Base-by-base conservation (phyloP, 2,797 vertebrate species). In the Dendrocincla fuliginosa region DNA sequence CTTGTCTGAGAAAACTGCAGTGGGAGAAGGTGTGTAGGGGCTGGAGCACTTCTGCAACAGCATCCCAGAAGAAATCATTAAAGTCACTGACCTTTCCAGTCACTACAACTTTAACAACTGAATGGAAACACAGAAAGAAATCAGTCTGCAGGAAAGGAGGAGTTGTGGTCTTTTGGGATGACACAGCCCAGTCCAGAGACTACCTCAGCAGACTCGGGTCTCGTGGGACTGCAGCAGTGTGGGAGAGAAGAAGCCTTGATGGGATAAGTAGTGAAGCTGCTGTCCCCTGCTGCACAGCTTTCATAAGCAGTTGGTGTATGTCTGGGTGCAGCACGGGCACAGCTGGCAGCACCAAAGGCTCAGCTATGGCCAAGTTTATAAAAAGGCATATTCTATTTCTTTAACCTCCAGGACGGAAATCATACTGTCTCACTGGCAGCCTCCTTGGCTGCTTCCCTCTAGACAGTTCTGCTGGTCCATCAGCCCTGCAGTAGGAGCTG, bases 201-300 rank as follows among this genome's bases (percentile, higher is more conserved):
- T 76, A 30, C 41, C 68, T 49, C 46, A 79, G 59, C 50, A 73
- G 6, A 9, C 6, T 24, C 0, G 22, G 33, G 13, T 7, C 24
- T 30, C 3, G 1, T 1, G 20, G n/a, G 22, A 16, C 63, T 2
- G 1, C 33, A 60, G 49, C 30, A 56, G 13, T 0, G 3, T 11
- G 32, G 37, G 50, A 64, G 32, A 49, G 50, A 59, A 41, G 28
- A 55, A 82, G 37, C 6, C 3, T 46, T 6, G 3, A 46, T 12
- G 22, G 25, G 22, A 11, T 0, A 9, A 41, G 55, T 46, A 68
- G 13, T 0, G 0, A 74, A 44, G n/a, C 13, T 10, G 1, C 39
- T 14, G 8, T 53, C 10, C 18, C 19, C 23, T 23, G 9, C 44
- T 42, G 22, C 0, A 1, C 81, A 39, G 19, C 6, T 60, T 78